phyloP scores from a whole-genome alignment of 2,797 vertebrate genomes.

The Malacoraja senta region DNA sequence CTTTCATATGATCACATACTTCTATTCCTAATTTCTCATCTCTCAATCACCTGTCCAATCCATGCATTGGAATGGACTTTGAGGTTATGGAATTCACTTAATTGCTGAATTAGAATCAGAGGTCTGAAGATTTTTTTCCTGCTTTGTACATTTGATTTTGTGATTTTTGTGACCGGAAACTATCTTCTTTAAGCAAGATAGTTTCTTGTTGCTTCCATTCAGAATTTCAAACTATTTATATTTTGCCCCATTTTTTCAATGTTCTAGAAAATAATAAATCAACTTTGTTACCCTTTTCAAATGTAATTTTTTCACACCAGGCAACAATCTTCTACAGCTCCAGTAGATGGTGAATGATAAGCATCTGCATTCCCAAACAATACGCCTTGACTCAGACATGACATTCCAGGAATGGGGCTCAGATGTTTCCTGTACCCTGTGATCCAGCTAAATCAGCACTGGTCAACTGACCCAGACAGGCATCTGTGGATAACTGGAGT shows the following conservation, averaged over 20 bases:
- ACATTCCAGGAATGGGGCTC: too few relatives aligned
- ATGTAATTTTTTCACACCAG: not conserved
- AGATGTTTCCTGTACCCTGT: too few relatives aligned
- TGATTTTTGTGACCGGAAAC: not conserved
- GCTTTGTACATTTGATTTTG: not conserved
- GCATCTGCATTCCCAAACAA: too few relatives aligned
- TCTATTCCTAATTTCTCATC: not conserved
- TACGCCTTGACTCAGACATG: too few relatives aligned
- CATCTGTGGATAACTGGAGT: too few relatives aligned
- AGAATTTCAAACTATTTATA: not conserved
- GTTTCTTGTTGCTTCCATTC: not conserved
- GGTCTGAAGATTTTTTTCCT: not conserved
- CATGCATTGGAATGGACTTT: not conserved
- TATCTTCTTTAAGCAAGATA: not conserved
- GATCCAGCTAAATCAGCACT: too few relatives aligned
- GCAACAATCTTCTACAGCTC: not conserved
- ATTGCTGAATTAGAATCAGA: too few relatives aligned
- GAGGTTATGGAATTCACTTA: not conserved
- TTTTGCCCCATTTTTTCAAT: not conserved
- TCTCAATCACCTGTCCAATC: not conserved
- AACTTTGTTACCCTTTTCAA: not conserved
- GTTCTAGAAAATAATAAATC: not conserved
- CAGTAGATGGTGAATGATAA: too few relatives aligned
- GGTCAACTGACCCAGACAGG: too few relatives aligned
- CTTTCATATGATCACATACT: not conserved